A percentile compares a stretch with the other conserved stretches of the same genome.
Conservation (phyloP, 2,113 vertebrate genomes). For the Willisornis vidua region DNA sequence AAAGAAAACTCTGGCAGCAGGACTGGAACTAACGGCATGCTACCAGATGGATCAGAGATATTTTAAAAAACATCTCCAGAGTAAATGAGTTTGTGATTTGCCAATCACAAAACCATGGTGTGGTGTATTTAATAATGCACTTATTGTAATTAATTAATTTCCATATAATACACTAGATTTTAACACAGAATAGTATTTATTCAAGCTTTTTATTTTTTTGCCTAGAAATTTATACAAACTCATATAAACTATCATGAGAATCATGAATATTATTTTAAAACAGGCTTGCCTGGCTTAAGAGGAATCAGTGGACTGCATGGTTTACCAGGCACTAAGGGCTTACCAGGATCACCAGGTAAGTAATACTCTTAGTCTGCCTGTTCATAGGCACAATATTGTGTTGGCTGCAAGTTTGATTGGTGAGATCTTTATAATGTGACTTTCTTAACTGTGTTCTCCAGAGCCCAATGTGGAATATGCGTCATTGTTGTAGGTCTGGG, state of each 20-base stretch:
- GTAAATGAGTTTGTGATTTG: not conserved
- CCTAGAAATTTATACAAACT: not conserved
- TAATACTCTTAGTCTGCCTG: not conserved
- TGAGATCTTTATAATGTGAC: not conserved
- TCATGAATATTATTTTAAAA: not conserved
- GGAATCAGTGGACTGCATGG: constrained; percentile 86
- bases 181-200: not conserved
- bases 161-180: not conserved
- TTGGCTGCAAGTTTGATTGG: not conserved
- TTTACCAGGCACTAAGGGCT: constrained; percentile 82
- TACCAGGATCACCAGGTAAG: constrained; percentile 84
- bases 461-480: not conserved
- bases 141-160: not conserved
- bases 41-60: not conserved
- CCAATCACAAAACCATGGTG: not conserved
- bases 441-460: not conserved
- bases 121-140: not conserved
- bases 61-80: not conserved
- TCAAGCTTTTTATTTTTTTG: not conserved
- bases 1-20: not conserved
- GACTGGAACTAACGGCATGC: not conserved
- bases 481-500: not conserved
- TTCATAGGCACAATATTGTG: not conserved
- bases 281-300: constrained; percentile 84
- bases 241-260: not conserved